These are phyloP conservation scores for Volucella bombylans DNA, from an alignment of 2,888 invertebrate species.

Conservation along the genomic window DNA sequence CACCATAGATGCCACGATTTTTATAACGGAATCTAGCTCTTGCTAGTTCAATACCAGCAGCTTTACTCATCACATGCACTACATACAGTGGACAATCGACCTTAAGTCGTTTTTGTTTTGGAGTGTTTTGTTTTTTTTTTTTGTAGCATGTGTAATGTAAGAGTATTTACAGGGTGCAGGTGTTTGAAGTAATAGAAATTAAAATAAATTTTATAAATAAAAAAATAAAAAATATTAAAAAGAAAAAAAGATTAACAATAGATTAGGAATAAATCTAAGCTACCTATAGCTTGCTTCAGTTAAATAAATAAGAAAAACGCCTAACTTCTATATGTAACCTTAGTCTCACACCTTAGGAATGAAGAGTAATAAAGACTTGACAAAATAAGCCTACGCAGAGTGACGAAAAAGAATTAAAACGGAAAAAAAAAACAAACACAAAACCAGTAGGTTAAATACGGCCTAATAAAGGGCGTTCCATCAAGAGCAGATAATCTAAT, in stretches of 20 bases:
- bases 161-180: constrained; percentile 63
- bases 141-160: constrained; percentile 4
- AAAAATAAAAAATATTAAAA: constrained; percentile 40
- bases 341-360: too few relatives aligned
- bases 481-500: too few relatives aligned
- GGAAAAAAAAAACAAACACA: too few relatives aligned
- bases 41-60: constrained; percentile 91
- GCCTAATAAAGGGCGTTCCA: too few relatives aligned
- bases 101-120: constrained; percentile 66
- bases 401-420: too few relatives aligned
- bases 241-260: constrained; percentile 34
- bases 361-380: too few relatives aligned
- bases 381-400: too few relatives aligned
- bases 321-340: too few relatives aligned
- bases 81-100: constrained; percentile 91
- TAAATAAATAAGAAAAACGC: too few relatives aligned
- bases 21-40: constrained; percentile 85
- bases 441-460: too few relatives aligned
- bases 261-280: constrained; percentile 1
- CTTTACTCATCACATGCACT: constrained; percentile 98
- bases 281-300: not conserved
- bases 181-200: constrained; percentile 55
- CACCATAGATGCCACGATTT: constrained; percentile 91
- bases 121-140: not conserved
- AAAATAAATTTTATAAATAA: constrained; percentile 47